Evolutionary conservation across 2,113 vertebrate species (phyloP), one percentile per base, ranked within the genome.

Genomic region (Campylomormyrus numenius): DNA sequence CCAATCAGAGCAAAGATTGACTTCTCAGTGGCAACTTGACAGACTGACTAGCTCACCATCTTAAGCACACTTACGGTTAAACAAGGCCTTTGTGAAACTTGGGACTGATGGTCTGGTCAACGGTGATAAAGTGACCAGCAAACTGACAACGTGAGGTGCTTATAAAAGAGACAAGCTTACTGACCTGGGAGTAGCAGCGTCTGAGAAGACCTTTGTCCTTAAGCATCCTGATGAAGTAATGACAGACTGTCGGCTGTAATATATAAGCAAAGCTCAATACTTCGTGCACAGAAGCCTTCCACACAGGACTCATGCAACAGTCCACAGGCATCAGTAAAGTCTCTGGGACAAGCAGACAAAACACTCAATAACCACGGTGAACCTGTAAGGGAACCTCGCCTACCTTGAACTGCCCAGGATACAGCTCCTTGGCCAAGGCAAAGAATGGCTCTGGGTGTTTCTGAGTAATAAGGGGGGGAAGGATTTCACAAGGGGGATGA

Each of bases 391-490:
- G 70, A 77, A 39, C 31, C 74, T 42, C 93, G 77, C 93, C 90
- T 94, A 99, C 98, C 98, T 98, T 98, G 91, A 99, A 98, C 92
- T 98, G 97, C 89, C 97, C 97, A 0, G 97, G 98, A 91, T 97
- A 98, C 27, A 99, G 96, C 92, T 99, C 97, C 89, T 92, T 96
- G 48, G 98, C 97, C 5, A 99, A 94, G 45, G 97, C 95, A 3
- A 98, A 98, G 92, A 99, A 98, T 0, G 98, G 97, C 89, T 99
- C 97, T 0, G 98, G 98, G 90, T 98, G 96, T 96, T 97, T 95
- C 98, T 98, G 94, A 84, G 42, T 88, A 11, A 42, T 3, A 91
- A 53, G 42, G 0, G 85, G 1, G 85, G 86, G 4, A 19, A 3
- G 21, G 35, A 77, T 27, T 52, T 2, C 80, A 90, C 45, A 48